Evolutionary conservation across 2,113 vertebrate genomes (phyloP).

Genomic region (Rhipidura dahli): DNA sequence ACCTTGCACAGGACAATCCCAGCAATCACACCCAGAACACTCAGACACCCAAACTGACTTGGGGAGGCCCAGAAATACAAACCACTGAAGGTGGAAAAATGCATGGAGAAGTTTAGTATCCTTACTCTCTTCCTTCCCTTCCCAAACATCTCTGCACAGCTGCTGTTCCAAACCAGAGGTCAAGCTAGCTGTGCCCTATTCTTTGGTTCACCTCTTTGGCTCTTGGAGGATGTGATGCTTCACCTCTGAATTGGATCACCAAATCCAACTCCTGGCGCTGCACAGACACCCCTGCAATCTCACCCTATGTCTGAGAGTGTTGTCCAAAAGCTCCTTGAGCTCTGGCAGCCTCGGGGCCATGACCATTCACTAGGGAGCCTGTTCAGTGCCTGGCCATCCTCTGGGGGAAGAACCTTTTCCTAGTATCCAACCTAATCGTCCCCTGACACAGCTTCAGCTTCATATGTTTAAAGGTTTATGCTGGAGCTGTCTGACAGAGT

Average conservation of each 20-base stretch:
- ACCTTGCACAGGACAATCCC: not conserved
- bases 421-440: not conserved
- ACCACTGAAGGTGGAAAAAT: not conserved
- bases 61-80: not conserved
- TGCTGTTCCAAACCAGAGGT: not conserved
- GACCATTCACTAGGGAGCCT: not conserved
- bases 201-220: not conserved
- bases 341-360: not conserved
- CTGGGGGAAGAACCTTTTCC: not conserved
- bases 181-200: not conserved
- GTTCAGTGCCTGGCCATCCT: not conserved
- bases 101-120: not conserved
- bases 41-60: not conserved
- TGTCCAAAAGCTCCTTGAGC: not conserved
- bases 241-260: not conserved
- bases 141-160: not conserved
- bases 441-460: not conserved
- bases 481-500: not conserved
- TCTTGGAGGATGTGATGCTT: not conserved
- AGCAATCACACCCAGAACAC: too few relatives aligned
- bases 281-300: not conserved
- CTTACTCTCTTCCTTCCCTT: not conserved
- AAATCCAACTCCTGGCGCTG: not conserved
- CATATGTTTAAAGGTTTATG: not conserved
- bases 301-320: not conserved